Evolutionary conservation across 2,888 invertebrate species (phyloP), one percentile per base, ranked within the genome.

Genomic region (Prenolepis imparis): DNA sequence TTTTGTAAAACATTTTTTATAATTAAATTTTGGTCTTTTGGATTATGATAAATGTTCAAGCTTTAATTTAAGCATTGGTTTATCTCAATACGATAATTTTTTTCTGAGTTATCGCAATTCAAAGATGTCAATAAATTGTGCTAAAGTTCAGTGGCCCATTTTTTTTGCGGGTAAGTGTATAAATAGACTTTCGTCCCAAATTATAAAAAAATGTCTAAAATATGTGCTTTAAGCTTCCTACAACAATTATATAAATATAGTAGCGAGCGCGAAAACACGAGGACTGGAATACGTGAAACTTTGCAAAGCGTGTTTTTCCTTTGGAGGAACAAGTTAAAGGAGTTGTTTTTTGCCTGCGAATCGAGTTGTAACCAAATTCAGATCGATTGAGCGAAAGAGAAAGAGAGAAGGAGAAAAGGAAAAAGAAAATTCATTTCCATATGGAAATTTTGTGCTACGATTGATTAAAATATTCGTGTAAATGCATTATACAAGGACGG

Each of bases 381-480:
- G 44, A 78, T 78, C 63, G 74, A 81, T 73, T 39, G 63, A 28
- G 39, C 39, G 39, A 63, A 28, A 52, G 52, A 63, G 61, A 63
- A 24, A 74, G 48, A 70, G 80, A 48, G 61, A 48, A 11, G 15
- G 15, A 44, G 18, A 18, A 3, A 44, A 15, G 12, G 28, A n/a
- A 28, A 73, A 21, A 57, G 63, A 48, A n/a, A 63, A 75, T 52
- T 74, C 55, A 74, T 87, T 89, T 84, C 82, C 84, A 82, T 77
- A 78, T 61, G 72, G 67, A 59, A 61, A 77, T 84, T 83, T 82
- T 57, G 82, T 52, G 70, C 44, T 55, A 63, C 78, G 86, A 84
- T 84, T 83, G 86, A 78, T 89, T 89, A 52, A 87, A 86, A 88
- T 88, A 89, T 90, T 87, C 87, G 89, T 85, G 87, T 74, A 88